Evolutionary conservation across 2,113 vertebrate genomes (phyloP).

Genomic region (Lates calcarifer): DNA sequence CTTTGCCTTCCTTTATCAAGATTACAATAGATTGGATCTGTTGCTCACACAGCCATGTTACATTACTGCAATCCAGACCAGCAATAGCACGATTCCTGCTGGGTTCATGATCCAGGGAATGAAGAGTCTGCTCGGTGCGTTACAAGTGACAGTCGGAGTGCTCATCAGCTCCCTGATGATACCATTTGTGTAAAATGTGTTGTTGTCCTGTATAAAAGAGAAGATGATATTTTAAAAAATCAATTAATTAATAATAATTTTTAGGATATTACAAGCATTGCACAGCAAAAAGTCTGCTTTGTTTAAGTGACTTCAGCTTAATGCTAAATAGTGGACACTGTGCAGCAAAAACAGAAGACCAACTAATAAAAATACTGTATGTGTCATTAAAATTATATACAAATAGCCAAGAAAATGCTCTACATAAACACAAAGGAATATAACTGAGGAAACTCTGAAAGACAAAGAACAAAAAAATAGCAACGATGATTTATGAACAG

Average conservation of each 20-base stretch:
- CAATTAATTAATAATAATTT: neutral
- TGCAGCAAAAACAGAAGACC: too few species aligned
- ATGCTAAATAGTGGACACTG: too few species aligned
- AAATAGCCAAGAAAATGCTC: too few species aligned
- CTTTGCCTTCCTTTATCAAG: neutral
- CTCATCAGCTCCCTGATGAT: constrained; percentile 49
- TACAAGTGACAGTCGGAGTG: constrained; percentile 54
- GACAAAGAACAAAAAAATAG: too few species aligned
- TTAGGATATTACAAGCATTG: neutral
- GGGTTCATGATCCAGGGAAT: constrained; percentile 35
- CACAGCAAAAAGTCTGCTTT: neutral
- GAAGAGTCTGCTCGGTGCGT: neutral
- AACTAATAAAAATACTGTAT: neutral
- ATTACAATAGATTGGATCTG: neutral
- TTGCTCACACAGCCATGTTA: neutral
- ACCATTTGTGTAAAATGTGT: fast-evolving
- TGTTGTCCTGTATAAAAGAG: constrained; percentile 22
- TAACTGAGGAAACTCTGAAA: too few species aligned
- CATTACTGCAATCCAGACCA: constrained; percentile 40
- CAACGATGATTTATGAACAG: too few species aligned
- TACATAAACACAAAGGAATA: too few species aligned
- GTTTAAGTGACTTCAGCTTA: neutral
- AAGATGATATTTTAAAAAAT: neutral
- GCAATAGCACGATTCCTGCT: constrained; percentile 27
- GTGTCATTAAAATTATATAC: too few species aligned